Evolutionary conservation across 2,113 vertebrate genomes (phyloP), one percentile per base, ranked within the genome.

Genomic region (Brachirus orientalis): DNA sequence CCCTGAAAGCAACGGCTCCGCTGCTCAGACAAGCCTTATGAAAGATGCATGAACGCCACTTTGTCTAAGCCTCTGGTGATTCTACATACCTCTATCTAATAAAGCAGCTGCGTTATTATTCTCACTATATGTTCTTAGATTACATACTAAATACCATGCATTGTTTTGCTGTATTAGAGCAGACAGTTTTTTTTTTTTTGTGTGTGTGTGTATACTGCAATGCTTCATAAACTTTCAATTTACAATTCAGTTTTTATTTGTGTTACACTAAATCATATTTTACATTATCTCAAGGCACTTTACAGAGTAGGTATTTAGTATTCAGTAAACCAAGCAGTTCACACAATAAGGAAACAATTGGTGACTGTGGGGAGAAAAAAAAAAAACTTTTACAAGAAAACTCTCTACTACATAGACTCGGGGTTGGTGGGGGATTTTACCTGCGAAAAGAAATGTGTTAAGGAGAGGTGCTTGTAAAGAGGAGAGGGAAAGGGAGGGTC

Each of bases 11-110:
- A 44, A 78, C 40, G 65, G 20, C 76, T 43, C 19, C 11, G 36
- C 59, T 51, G 6, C 8, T 73, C 80, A 68, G 63, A 69, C 73
- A 56, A 47, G 48, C 50, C 76, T 82, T 51, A 90, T 88, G 74
- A 89, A 87, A 86, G 58, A 83, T 85, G 74, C 61, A 87, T 83
- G 82, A 85, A 43, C 3, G 6, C 22, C 18, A 64, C 44, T 84
- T 61, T 69, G 62, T 53, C 70, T 48, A 36, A 76, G 61, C 62
- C 69, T 41, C 47, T 28, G 55, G 14, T 68, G 55, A n/a, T 53
- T 33, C 35, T 14, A 13, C 46, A 17, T 22, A 72, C 51, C 44
- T 71, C 36, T 45, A 59, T 55, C 50, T 50, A 36, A 59, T 69
- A 47, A 38, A 22, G 18, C n/a, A 19, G 45, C 28, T 9, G 35